phyloP scores from a whole-genome alignment of 2,888 invertebrate genomes.

The Phortica okadai region DNA sequence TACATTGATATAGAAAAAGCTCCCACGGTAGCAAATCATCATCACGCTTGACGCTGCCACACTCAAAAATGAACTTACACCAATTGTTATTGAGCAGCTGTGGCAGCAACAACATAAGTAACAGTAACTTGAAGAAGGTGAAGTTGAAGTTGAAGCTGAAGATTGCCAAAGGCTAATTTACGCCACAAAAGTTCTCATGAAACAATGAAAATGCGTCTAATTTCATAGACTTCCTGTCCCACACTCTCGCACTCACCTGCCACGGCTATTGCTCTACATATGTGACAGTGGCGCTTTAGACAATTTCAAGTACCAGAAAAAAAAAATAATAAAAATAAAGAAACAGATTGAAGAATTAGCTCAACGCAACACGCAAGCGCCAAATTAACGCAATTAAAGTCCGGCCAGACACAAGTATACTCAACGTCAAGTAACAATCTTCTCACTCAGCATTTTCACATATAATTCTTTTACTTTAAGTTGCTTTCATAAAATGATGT shows the following conservation, averaged over 20 bases:
- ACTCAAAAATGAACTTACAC: conserved; percentile 55
- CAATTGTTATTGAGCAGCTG: conserved; percentile 35
- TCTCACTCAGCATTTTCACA: conserved; percentile 41
- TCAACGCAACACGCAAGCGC: conserved; percentile 63
- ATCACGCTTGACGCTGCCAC: conserved; percentile 37
- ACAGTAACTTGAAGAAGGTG: conserved; percentile 18
- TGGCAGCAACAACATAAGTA: not conserved
- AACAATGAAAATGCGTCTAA: conserved; percentile 51
- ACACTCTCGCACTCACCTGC: conserved; percentile 31
- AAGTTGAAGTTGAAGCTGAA: conserved; percentile 23
- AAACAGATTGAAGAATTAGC: conserved; percentile 44
- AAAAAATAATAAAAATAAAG: conserved; percentile 44
- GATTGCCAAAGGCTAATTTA: conserved; percentile 35
- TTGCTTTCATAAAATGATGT: not conserved
- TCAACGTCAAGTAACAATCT: conserved; percentile 22
- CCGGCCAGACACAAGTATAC: not conserved
- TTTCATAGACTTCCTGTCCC: conserved; percentile 64
- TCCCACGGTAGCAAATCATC: conserved; percentile 59
- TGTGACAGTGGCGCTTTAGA: conserved; percentile 11
- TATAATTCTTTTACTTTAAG: not conserved
- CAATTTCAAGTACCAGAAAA: not conserved
- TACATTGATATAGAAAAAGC: conserved; percentile 35
- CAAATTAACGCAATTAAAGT: conserved; percentile 56
- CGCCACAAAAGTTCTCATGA: conserved; percentile 53
- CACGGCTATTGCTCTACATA: conserved; percentile 15